Evolutionary conservation across 2,113 vertebrate species (phyloP).

Genomic region (Lepisosteus oculatus): DNA sequence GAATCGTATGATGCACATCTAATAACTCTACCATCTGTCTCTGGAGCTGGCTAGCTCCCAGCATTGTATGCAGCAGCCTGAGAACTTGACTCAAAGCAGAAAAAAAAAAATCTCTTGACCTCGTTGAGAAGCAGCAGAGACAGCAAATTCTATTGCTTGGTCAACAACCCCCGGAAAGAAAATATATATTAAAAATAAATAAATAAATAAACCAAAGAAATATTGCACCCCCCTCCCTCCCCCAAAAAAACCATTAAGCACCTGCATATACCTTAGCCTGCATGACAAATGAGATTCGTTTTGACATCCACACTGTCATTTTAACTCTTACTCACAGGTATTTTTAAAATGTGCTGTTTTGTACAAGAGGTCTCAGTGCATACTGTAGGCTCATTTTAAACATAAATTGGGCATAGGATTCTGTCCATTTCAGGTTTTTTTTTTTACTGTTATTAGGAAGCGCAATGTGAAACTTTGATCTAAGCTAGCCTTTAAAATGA

Average conservation of each 20-base stretch:
- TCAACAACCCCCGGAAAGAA: slow-evolving; percentile 60
- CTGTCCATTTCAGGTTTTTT: too few species aligned
- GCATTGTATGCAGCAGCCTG: slow-evolving; percentile 85
- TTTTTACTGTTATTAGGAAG: too few species aligned
- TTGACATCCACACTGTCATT: background rate
- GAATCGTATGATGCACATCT: slow-evolving; percentile 94
- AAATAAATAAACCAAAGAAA: slow-evolving; percentile 15
- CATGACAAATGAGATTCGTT: background rate
- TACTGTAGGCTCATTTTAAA: too few species aligned
- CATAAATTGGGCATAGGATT: too few species aligned
- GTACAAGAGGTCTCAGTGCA: too few species aligned
- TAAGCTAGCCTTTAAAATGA: too few species aligned
- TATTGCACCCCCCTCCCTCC: background rate
- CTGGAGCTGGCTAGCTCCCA: slow-evolving; percentile 88
- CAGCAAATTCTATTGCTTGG: slow-evolving; percentile 64
- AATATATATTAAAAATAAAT: slow-evolving; percentile 16
- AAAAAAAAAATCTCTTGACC: slow-evolving; percentile 33
- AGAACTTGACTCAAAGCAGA: slow-evolving; percentile 62
- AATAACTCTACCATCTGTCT: slow-evolving; percentile 97
- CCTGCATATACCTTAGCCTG: slow-evolving; percentile 1
- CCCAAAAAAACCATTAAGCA: background rate
- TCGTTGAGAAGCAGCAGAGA: slow-evolving; percentile 57
- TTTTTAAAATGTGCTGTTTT: background rate
- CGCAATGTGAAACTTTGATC: too few species aligned
- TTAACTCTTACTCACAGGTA: slow-evolving; percentile 3